phyloP scores from a whole-genome alignment of 2,797 vertebrate species.

The Sarcoramphus papa region DNA sequence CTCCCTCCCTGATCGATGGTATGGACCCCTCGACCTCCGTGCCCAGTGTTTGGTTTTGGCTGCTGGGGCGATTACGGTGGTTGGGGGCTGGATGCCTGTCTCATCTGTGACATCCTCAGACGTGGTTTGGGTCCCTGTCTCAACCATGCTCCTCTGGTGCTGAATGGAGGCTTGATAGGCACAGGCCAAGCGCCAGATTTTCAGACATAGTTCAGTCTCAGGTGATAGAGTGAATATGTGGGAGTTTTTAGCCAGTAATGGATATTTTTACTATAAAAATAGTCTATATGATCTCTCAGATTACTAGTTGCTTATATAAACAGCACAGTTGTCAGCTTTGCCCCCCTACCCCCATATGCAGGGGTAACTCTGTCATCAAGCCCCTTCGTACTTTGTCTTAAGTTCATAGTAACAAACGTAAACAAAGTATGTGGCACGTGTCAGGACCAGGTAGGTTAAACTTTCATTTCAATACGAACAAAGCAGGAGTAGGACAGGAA shows the following conservation, averaged over 20 bases:
- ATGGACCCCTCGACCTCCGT: rapidly evolving
- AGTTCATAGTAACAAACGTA: not conserved
- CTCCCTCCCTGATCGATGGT: rapidly evolving
- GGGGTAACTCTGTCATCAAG: rapidly evolving
- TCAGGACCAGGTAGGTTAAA: not conserved
- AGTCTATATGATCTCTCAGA: not conserved
- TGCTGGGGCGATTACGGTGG: rapidly evolving
- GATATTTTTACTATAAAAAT: not conserved
- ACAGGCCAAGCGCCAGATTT: no score
- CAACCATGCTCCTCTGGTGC: not conserved
- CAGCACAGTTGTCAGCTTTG: rapidly evolving
- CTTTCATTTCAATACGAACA: not conserved
- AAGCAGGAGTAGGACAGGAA: not conserved
- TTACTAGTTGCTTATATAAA: not conserved
- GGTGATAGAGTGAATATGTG: not conserved
- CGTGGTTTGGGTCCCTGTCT: not conserved
- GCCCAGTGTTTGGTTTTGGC: not conserved
- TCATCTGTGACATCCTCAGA: rapidly evolving
- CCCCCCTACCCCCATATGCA: rapidly evolving
- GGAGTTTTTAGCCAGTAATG: not conserved
- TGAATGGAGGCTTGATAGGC: rapidly evolving
- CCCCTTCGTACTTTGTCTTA: not conserved
- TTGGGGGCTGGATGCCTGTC: no score
- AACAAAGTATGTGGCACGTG: not conserved
- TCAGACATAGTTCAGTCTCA: no score